These are phyloP conservation scores for Aselliscus stoliczkanus DNA, from an alignment of 2,797 vertebrate species.

Conservation along the genomic window DNA sequence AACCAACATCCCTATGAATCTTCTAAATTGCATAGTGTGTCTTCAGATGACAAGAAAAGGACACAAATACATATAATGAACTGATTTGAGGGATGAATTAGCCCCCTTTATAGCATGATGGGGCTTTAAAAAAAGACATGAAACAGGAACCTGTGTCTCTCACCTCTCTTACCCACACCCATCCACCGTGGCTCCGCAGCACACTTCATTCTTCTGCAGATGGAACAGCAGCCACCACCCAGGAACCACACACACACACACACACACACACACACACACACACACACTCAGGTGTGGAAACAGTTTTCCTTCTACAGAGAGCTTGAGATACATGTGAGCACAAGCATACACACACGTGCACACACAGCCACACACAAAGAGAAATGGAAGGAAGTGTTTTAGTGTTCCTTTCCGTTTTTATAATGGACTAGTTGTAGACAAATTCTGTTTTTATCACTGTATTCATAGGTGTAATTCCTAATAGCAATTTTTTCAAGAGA, in stretches of 20 bases:
- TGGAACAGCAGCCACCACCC: background rate
- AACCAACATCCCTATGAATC: slow-evolving; percentile 53
- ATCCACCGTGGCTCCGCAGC: background rate
- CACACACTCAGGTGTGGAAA: slow-evolving; percentile 17
- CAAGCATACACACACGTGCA: rapidly evolving
- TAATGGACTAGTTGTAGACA: background rate
- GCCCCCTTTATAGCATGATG: background rate
- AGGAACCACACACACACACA: background rate
- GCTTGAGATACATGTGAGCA: background rate
- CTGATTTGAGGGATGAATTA: slow-evolving; percentile 48
- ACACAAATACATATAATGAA: slow-evolving; percentile 54
- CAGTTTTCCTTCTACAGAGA: background rate
- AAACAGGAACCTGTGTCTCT: background rate
- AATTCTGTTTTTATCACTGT: background rate
- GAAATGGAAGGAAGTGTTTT: background rate
- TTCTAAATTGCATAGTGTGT: slow-evolving; percentile 60
- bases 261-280: background rate
- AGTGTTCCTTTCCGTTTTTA: background rate
- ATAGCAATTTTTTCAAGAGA: background rate
- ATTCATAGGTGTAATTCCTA: background rate
- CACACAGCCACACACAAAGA: background rate
- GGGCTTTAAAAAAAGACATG: background rate
- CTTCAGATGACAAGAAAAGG: slow-evolving; percentile 61
- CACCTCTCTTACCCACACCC: background rate
- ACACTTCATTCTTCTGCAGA: slow-evolving; percentile 48